Evolutionary conservation across 1,140 invertebrate species (phyloP).

Genomic region (Drosophila busckii): DNA sequence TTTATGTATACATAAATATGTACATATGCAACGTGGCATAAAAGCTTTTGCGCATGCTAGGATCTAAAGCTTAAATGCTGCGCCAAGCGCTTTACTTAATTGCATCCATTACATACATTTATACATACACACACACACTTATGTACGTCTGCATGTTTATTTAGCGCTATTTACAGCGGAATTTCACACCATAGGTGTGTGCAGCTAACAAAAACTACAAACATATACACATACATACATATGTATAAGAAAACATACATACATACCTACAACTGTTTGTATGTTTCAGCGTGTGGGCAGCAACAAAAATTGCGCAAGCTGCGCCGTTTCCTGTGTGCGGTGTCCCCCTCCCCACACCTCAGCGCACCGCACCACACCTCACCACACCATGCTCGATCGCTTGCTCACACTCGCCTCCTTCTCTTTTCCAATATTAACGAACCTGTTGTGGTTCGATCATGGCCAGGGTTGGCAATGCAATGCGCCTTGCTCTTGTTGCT

Average conservation of each 20-base stretch:
- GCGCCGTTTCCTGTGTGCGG: no score
- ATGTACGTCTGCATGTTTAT: background rate
- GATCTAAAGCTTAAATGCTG: no score
- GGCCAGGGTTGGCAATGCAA: constrained; percentile 40
- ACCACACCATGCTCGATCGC: background rate
- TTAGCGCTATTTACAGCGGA: constrained; percentile 39
- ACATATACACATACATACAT: constrained; percentile 15
- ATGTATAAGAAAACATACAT: background rate
- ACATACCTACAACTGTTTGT: no score
- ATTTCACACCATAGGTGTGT: constrained; percentile 47
- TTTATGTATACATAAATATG: no score
- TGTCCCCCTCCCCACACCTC: background rate
- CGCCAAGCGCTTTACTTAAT: no score
- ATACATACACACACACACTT: background rate
- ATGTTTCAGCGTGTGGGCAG: no score
- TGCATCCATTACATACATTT: no score
- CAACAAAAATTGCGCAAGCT: no score
- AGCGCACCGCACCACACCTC: background rate
- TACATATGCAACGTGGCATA: no score
- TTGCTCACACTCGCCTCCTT: background rate
- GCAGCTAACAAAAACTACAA: constrained; percentile 37
- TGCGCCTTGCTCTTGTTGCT: constrained; percentile 17
- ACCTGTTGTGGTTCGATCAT: constrained; percentile 38
- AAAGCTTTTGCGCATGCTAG: no score
- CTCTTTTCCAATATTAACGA: background rate